Evolutionary conservation across 2,888 invertebrate genomes (phyloP).

Genomic region (Branchipolynoe longqiensis): DNA sequence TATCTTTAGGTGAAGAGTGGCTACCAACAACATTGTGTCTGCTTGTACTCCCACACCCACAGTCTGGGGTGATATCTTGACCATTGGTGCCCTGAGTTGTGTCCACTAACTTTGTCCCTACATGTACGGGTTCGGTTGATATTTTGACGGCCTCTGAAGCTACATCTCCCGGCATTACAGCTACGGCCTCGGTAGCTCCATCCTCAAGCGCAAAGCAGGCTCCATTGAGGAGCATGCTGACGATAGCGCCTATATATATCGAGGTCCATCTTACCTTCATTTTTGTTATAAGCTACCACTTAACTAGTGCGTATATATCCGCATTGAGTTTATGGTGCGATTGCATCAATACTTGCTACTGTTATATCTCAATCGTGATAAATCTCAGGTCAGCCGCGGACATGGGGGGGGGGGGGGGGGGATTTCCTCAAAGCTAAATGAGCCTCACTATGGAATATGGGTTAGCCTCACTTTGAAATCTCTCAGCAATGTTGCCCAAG

Average conservation of each 20-base stretch:
- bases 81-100: neutral
- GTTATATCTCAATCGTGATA: too few relatives aligned
- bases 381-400: too few relatives aligned
- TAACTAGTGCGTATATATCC: neutral
- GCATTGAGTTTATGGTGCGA: neutral
- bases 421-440: too few relatives aligned
- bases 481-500: too few relatives aligned
- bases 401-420: too few relatives aligned
- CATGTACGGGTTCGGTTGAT: neutral
- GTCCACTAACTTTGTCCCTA: neutral
- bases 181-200: neutral
- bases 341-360: too few relatives aligned
- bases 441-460: too few relatives aligned
- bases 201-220: too few relatives aligned
- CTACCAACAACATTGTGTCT: neutral
- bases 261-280: neutral
- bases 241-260: neutral
- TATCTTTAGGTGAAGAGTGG: neutral
- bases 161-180: neutral
- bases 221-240: neutral
- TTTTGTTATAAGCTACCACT: neutral
- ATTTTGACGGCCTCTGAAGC: neutral
- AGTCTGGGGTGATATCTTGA: neutral
- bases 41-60: constrained; percentile 41
- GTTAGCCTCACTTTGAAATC: too few relatives aligned